A percentile compares a stretch with the other conserved stretches of the same genome.
Evolutionary conservation across 2,113 vertebrate species (phyloP).

Genomic region (Hippolais icterina): DNA sequence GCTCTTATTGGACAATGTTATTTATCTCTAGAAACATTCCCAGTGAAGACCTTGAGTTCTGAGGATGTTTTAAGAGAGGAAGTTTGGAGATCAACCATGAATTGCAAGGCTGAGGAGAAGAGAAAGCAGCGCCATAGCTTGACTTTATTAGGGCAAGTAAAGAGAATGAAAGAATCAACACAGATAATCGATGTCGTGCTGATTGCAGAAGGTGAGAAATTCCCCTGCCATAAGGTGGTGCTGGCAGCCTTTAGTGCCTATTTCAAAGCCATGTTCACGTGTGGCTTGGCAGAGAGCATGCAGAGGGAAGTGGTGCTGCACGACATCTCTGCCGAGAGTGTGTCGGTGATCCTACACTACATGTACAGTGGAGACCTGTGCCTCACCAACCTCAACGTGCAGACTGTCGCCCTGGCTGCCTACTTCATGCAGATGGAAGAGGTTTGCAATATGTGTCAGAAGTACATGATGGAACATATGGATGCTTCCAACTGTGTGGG

Average conservation of each 20-base stretch:
- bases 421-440: conserved; percentile 96
- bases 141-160: conserved; percentile 82
- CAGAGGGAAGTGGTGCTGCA: conserved; percentile 83
- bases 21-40: conserved; percentile 30
- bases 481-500: conserved; percentile 94
- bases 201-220: conserved; percentile 86
- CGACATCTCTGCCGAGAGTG: conserved; percentile 85
- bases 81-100: conserved; percentile 72
- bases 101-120: conserved; percentile 67
- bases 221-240: conserved; percentile 90
- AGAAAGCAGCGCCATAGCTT: conserved; percentile 77
- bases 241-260: conserved; percentile 95
- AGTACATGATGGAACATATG: conserved; percentile 93
- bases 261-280: conserved; percentile 96
- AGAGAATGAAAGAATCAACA: conserved; percentile 83
- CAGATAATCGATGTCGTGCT: conserved; percentile 90
- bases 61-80: neutral
- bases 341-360: conserved; percentile 83
- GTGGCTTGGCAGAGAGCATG: conserved; percentile 86
- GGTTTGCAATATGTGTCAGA: conserved; percentile 83
- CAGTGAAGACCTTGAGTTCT: neutral
- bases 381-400: conserved; percentile 84
- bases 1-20: neutral
- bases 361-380: conserved; percentile 87
- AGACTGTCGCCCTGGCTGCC: conserved; percentile 86